Evolutionary conservation across 2,797 vertebrate species (phyloP).

Genomic region (Typhlichthys subterraneus): DNA sequence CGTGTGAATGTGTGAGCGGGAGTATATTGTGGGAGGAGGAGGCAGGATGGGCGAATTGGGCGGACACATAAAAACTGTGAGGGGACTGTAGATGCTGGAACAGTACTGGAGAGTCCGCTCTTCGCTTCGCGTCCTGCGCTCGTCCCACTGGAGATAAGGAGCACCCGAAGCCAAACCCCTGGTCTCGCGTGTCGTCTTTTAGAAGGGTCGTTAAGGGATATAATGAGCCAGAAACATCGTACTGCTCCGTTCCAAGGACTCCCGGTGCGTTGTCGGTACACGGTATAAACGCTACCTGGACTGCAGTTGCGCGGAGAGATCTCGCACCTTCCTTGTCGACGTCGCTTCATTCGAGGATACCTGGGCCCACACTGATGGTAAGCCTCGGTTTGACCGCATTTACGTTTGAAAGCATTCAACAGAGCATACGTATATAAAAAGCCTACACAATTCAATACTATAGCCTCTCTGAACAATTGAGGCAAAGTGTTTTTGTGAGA

Average conservation of each 20-base stretch:
- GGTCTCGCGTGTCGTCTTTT: constrained; percentile 2
- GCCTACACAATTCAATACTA: too few species aligned
- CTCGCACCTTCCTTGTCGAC: constrained; percentile 41
- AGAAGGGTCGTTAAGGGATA: constrained; percentile 65
- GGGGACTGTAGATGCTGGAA: constrained; percentile 74
- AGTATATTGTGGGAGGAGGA: constrained; percentile 75
- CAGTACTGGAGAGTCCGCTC: constrained; percentile 69
- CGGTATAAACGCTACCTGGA: constrained; percentile 51
- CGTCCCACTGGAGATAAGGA: constrained; percentile 45
- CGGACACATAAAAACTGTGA: constrained; percentile 82
- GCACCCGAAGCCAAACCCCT: constrained; percentile 44
- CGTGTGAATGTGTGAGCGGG: constrained; percentile 79
- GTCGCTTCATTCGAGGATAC: constrained; percentile 70
- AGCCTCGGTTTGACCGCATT: constrained; percentile 40
- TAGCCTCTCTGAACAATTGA: too few species aligned
- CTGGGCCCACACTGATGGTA: constrained; percentile 82
- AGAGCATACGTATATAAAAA: too few species aligned
- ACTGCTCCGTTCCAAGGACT: constrained; percentile 44
- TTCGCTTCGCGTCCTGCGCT: constrained; percentile 51
- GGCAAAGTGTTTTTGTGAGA: too few species aligned
- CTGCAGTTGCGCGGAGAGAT: constrained; percentile 46
- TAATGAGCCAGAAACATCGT: constrained; percentile 60
- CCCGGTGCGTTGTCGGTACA: constrained; percentile 41
- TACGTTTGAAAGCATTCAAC: too few species aligned
- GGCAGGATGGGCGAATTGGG: constrained; percentile 75